Base-by-base conservation (phyloP, 2,113 vertebrate species). In the Pseudorhombus dupliciocellatus region DNA sequence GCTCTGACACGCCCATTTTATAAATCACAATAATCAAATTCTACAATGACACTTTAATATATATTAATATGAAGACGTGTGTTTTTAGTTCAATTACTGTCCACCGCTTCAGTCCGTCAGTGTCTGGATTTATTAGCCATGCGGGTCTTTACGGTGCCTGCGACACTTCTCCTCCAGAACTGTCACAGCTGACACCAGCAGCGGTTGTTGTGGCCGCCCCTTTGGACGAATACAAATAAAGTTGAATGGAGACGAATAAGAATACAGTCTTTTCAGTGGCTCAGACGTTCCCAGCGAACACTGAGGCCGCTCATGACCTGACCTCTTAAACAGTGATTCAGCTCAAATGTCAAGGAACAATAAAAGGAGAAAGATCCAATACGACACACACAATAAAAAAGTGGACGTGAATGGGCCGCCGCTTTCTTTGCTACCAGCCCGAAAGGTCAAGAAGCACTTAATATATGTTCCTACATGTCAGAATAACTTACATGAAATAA, bases 341-440 rank as follows among this genome's bases (percentile, higher is more conserved):
- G 70, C 83, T 28, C 69, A 91, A 91, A 92, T 91, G 89, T 92
- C 91, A 92, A 80, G 77, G 66, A 73, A 84, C 86, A 86, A 88
- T 90, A 67, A 87, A 77, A 79, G 79, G 44, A 81, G 50, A 79
- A 73, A 66, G 78, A 90, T 11, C 73, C 71, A 86, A 83, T 88
- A 85, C 48, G 70, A 52, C 55, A 67, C 53, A 67, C 64, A 84
- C 80, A 84, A 87, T 84, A 67, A 70, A 80, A 34, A 46, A 78
- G 78, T 59, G 28, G 70, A 84, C 82, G 81, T 88, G 84, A 91
- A 91, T 84, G 52, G 81, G 56, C 76, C 55, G 68, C 84, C 68
- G 71, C 73, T 75, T 84, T 73, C 80, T 81, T 78, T 83, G 82
- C 64, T 26, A 77, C 60, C 31, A 44, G 66, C 70, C 85, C 52